phyloP scores from a whole-genome alignment of 2,797 vertebrate genomes.

The Columba guinea region DNA sequence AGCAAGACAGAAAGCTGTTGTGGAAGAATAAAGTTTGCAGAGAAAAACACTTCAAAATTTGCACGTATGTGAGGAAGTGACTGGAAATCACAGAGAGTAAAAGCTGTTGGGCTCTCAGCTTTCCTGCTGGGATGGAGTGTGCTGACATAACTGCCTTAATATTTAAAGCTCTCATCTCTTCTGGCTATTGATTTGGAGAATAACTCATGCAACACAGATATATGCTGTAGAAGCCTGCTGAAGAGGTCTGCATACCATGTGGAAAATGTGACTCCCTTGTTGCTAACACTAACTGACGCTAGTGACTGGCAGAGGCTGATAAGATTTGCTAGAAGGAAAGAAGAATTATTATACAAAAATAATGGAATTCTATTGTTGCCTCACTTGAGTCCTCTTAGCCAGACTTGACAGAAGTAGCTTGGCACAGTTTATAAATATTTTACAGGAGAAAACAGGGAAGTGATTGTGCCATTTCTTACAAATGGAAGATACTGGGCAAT shows the following conservation, averaged over 20 bases:
- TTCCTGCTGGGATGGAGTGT: background rate
- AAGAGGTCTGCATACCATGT: background rate
- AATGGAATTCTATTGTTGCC: constrained; percentile 3
- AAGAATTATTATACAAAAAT: constrained; percentile 28
- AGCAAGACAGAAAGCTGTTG: background rate
- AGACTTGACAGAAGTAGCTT: constrained; percentile 27
- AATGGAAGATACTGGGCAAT: background rate
- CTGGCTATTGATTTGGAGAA: constrained; percentile 46
- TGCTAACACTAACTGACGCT: constrained; percentile 40
- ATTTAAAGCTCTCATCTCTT: constrained; percentile 41
- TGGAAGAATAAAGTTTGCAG: background rate
- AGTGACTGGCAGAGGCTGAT: constrained; percentile 43
- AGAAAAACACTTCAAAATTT: background rate
- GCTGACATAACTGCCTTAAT: constrained; percentile 27
- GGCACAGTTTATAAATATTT: constrained; percentile 8
- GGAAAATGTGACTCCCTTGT: constrained; percentile 28
- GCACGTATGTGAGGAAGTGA: background rate
- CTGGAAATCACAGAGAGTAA: background rate
- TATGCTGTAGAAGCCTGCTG: background rate
- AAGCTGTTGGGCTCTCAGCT: background rate
- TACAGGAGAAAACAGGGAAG: background rate
- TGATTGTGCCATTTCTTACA: background rate
- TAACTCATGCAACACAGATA: constrained; percentile 12
- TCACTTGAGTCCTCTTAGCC: background rate
- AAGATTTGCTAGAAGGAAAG: constrained; percentile 23